These are phyloP conservation scores for Pterocles burchelli DNA, from an alignment of 2,113 vertebrate genomes.

Conservation along the genomic window DNA sequence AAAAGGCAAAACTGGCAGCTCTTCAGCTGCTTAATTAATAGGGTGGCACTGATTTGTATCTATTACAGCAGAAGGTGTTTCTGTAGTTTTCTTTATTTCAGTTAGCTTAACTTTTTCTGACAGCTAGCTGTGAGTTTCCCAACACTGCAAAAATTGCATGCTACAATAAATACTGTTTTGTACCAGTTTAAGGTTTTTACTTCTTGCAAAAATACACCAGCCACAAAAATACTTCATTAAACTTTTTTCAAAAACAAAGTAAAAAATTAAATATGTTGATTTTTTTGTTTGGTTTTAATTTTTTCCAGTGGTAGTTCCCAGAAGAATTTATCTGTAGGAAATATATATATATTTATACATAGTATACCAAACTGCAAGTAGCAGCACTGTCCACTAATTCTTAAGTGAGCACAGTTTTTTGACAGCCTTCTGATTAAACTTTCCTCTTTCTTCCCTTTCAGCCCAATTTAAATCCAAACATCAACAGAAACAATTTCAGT, in stretches of 20 bases:
- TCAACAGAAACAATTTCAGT: conserved; percentile 65
- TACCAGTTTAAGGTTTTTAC: neutral
- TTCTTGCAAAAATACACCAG: neutral
- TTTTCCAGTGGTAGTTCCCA: neutral
- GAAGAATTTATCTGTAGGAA: neutral
- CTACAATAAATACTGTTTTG: neutral
- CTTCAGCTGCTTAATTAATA: neutral
- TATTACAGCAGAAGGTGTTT: neutral
- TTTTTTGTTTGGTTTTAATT: neutral
- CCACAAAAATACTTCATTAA: neutral
- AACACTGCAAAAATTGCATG: neutral
- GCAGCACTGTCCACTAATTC: conserved; percentile 30
- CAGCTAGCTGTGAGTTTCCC: neutral
- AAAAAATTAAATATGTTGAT: neutral
- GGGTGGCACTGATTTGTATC: neutral
- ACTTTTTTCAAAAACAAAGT: neutral
- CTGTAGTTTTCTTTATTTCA: neutral
- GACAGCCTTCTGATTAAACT: conserved; percentile 62
- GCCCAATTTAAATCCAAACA: conserved; percentile 66
- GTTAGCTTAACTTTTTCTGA: neutral
- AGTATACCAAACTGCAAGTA: neutral
- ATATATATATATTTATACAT: neutral
- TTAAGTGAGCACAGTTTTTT: conserved; percentile 30
- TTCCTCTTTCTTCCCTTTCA: conserved; percentile 46
- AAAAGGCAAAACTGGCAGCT: neutral